A percentile compares a stretch with the other conserved stretches of the same genome.
phyloP scores from a whole-genome alignment of 1,140 invertebrate genomes.

The Philotrypesis tridentata region DNA sequence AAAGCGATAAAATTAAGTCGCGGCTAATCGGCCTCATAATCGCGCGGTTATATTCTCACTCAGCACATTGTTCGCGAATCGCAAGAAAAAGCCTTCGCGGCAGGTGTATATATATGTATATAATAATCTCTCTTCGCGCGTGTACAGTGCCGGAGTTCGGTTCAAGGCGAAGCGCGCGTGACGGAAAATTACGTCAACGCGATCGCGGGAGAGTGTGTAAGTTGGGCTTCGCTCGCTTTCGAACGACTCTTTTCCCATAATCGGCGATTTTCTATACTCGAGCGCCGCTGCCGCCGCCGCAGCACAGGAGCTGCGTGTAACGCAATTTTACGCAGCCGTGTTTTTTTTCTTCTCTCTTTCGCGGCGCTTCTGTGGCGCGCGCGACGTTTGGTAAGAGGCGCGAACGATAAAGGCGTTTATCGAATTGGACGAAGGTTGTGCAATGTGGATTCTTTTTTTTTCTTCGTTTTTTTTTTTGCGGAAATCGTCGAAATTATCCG shows the following conservation, averaged over 20 bases:
- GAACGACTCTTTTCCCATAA: constrained; percentile 24
- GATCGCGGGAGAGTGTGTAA: not conserved
- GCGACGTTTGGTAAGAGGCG: too few relatives aligned
- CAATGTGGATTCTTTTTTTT: not conserved
- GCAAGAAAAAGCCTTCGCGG: not conserved
- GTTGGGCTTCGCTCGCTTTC: not conserved
- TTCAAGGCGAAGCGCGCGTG: not conserved
- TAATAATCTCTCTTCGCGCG: not conserved
- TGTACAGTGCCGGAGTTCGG: not conserved
- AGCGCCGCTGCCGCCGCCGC: too few relatives aligned
- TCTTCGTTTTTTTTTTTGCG: too few relatives aligned
- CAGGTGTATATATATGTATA: not conserved
- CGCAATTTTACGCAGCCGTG: too few relatives aligned
- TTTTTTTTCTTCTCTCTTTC: not conserved
- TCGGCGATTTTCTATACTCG: constrained; percentile 35
- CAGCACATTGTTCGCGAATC: not conserved
- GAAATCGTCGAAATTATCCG: not conserved
- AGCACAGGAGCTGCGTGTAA: not conserved
- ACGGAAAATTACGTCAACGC: constrained; percentile 11
- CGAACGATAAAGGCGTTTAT: not conserved
- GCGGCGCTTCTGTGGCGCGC: not conserved
- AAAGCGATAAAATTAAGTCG: not conserved
- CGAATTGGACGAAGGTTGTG: not conserved
- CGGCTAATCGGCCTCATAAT: not conserved
- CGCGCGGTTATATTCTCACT: not conserved